A percentile compares a stretch with the other conserved stretches of the same genome.
These are phyloP conservation scores for Coreius guichenoti DNA, from an alignment of 2,797 vertebrate species.

Conservation along the genomic window DNA sequence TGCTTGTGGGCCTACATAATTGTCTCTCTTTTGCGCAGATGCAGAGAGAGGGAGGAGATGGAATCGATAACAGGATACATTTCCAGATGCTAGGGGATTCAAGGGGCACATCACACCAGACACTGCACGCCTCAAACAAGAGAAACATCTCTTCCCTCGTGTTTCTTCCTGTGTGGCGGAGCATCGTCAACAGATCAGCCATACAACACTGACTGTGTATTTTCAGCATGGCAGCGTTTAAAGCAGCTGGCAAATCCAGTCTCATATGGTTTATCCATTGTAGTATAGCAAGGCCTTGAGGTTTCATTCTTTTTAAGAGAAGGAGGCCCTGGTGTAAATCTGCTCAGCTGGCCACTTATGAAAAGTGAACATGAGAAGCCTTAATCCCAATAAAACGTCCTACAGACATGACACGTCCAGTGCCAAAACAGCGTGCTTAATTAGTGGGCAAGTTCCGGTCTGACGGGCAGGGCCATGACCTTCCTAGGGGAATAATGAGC, in stretches of 20 bases:
- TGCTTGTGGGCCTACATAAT: constrained; percentile 6
- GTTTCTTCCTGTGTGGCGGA: constrained; percentile 18
- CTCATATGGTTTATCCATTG: not conserved
- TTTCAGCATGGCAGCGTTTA: not conserved
- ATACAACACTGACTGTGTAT: constrained; percentile 21
- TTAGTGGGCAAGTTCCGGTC: constrained; percentile 76
- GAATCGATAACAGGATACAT: constrained; percentile 62
- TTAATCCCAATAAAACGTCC: constrained; percentile 73
- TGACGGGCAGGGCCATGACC: constrained; percentile 74
- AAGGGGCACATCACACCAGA: constrained; percentile 53
- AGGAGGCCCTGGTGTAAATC: constrained; percentile 27
- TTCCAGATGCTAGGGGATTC: constrained; percentile 60
- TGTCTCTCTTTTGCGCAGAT: constrained; percentile 16
- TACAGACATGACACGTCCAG: constrained; percentile 71
- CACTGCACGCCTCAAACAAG: constrained; percentile 46
- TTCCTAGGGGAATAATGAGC: constrained; percentile 76
- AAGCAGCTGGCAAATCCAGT: not conserved
- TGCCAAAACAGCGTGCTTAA: constrained; percentile 77
- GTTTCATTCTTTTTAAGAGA: not conserved
- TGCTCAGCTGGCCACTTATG: constrained; percentile 58
- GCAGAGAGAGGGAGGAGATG: constrained; percentile 42
- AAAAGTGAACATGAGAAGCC: constrained; percentile 65
- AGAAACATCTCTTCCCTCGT: constrained; percentile 35
- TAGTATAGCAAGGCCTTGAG: not conserved
- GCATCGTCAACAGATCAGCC: constrained; percentile 14